Evolutionary conservation across 2,888 invertebrate species (phyloP).

Genomic region (Chalcis sispes): DNA sequence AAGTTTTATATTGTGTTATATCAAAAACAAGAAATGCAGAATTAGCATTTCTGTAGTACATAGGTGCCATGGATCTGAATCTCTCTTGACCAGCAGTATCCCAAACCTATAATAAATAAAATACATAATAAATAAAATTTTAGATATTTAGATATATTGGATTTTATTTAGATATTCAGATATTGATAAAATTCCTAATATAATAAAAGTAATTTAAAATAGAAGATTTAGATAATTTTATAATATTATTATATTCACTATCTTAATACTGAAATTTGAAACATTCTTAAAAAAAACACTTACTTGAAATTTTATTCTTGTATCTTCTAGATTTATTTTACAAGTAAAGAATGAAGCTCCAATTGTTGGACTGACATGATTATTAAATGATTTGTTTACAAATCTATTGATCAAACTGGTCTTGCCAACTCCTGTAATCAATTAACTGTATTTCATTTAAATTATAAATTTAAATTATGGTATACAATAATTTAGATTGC

Average conservation of each 20-base stretch:
- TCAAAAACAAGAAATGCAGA: conserved; percentile 93
- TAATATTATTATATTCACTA: too few species aligned
- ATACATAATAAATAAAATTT: neutral
- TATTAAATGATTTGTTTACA: conserved; percentile 86
- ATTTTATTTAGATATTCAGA: too few species aligned
- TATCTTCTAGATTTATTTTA: conserved; percentile 84
- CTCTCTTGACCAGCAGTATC: conserved; percentile 93
- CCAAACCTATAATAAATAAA: conserved; percentile 82
- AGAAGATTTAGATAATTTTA: too few species aligned
- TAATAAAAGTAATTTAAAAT: neutral
- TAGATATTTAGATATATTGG: too few species aligned
- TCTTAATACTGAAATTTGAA: too few species aligned
- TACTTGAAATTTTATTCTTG: conserved; percentile 87
- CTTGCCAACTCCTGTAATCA: conserved; percentile 93
- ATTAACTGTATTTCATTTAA: too few species aligned
- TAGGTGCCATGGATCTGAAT: conserved; percentile 94
- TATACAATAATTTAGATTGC: too few species aligned
- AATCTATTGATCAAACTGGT: conserved; percentile 90
- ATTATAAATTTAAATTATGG: too few species aligned
- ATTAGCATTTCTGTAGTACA: conserved; percentile 95
- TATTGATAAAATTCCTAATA: neutral
- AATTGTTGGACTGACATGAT: conserved; percentile 88
- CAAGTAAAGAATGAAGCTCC: conserved; percentile 94
- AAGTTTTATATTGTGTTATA: conserved; percentile 86
- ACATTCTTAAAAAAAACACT: conserved; percentile 40